phyloP scores from a whole-genome alignment of 2,888 invertebrate genomes.

The Creontiades dilutus region DNA sequence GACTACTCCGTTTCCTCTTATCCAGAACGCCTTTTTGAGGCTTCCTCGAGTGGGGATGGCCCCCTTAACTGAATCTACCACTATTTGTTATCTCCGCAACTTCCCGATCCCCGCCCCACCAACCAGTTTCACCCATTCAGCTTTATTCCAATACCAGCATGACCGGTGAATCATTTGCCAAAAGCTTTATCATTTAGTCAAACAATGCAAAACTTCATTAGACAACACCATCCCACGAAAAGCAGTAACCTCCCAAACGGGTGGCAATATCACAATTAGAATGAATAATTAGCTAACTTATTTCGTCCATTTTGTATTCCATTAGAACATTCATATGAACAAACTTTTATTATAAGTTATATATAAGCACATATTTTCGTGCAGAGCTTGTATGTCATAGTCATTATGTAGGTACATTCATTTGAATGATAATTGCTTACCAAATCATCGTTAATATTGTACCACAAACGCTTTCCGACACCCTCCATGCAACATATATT shows the following conservation, averaged over 20 bases:
- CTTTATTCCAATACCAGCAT: slow-evolving; percentile 33
- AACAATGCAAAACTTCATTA: neutral
- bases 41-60: neutral
- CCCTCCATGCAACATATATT: too few relatives aligned
- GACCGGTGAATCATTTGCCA: neutral
- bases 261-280: too few relatives aligned
- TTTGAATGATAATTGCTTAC: too few relatives aligned
- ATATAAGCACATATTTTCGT: too few relatives aligned
- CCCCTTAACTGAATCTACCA: neutral
- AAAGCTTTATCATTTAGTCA: neutral
- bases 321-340: too few relatives aligned
- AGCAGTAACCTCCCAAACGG: neutral
- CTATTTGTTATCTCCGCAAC: slow-evolving; percentile 33
- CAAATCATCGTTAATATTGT: too few relatives aligned
- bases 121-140: neutral
- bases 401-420: too few relatives aligned
- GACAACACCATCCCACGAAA: neutral
- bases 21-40: slow-evolving; percentile 13
- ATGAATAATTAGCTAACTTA: too few relatives aligned
- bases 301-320: too few relatives aligned
- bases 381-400: too few relatives aligned
- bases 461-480: too few relatives aligned
- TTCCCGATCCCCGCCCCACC: neutral
- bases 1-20: neutral
- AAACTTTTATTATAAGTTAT: too few relatives aligned